Evolutionary conservation across 2,888 invertebrate species (phyloP).

Genomic region (Lathronympha strigana): DNA sequence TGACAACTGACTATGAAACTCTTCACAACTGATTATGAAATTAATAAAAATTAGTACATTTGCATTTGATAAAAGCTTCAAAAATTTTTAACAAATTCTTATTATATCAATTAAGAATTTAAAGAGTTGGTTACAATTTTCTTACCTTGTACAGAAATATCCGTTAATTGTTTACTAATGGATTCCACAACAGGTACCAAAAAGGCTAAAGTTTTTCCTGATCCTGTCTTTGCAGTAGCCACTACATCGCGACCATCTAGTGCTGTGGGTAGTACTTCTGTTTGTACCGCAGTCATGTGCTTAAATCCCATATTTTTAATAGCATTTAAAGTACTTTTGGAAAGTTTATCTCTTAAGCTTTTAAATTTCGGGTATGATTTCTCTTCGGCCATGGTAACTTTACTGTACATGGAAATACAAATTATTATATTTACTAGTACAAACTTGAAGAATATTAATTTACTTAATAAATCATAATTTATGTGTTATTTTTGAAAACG

Average conservation of each 20-base stretch:
- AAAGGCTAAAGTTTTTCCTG: constrained; percentile 98
- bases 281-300: constrained; percentile 97
- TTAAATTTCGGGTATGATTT: constrained; percentile 73
- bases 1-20: no score
- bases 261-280: constrained; percentile 92
- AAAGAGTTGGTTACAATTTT: background rate
- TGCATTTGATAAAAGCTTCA: no score
- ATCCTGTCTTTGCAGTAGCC: constrained; percentile 98
- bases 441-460: background rate
- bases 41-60: no score
- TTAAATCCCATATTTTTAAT: constrained; percentile 94
- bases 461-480: background rate
- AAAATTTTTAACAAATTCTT: no score
- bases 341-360: constrained; percentile 85
- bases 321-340: constrained; percentile 89
- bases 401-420: background rate
- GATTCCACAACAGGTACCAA: constrained; percentile 96
- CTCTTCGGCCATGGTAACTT: constrained; percentile 53
- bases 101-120: background rate
- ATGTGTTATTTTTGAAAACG: no score
- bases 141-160: constrained; percentile 14
- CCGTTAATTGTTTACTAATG: constrained; percentile 84
- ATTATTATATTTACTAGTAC: background rate
- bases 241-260: constrained; percentile 96
- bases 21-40: no score